Conservation (phyloP, 2,888 invertebrate genomes). For the Tenthredo distinguenda region DNA sequence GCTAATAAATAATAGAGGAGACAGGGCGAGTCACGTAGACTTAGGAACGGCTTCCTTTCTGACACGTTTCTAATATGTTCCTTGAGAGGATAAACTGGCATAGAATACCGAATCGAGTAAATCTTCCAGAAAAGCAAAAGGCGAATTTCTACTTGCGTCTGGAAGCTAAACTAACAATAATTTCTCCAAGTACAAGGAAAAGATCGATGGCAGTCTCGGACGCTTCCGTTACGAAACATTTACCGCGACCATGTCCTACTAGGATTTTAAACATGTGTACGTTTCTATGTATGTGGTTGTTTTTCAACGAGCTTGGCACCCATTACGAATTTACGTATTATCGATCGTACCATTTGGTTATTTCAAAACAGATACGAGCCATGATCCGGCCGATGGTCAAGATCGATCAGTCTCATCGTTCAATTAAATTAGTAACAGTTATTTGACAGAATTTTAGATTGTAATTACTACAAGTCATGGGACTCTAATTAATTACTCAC, state of each 20-base stretch:
- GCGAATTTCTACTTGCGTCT: not conserved
- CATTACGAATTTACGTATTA: constrained; percentile 67
- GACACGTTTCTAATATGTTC: constrained; percentile 27
- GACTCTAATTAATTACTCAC: constrained; percentile 65
- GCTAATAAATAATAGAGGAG: constrained; percentile 52
- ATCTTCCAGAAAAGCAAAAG: not conserved
- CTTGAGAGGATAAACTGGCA: not conserved
- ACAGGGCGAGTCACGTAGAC: not conserved
- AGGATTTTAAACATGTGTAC: not conserved
- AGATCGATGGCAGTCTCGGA: constrained; percentile 8
- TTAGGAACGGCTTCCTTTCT: not conserved
- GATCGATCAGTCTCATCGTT: not conserved
- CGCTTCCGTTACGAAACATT: constrained; percentile 2
- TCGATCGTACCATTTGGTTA: constrained; percentile 62
- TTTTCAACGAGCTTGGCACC: constrained; percentile 57
- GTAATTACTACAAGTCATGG: not conserved
- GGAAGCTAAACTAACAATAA: not conserved
- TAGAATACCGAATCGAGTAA: not conserved
- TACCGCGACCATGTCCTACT: constrained; percentile 12
- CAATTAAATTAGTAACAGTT: not conserved
- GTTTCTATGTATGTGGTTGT: not conserved
- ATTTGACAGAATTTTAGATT: not conserved
- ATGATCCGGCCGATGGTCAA: not conserved
- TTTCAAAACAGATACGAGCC: not conserved
- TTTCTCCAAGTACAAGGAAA: not conserved